A percentile compares a stretch with the other conserved stretches of the same genome.
These are phyloP conservation scores for Theocolax elegans DNA, from an alignment of 1,140 invertebrate species.

Conservation along the genomic window DNA sequence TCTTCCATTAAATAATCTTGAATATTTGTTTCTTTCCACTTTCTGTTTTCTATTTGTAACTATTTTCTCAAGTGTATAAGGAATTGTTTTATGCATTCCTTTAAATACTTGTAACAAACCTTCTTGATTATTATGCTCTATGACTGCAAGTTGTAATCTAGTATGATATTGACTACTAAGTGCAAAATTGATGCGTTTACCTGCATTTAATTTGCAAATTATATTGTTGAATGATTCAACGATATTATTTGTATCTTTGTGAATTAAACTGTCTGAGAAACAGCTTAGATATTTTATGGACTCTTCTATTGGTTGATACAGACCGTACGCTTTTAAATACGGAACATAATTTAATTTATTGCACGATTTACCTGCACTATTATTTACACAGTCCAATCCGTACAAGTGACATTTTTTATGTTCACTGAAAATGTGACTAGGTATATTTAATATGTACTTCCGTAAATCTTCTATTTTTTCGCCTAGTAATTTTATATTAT, in stretches of 20 bases:
- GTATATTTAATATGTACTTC: neutral
- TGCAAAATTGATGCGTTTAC: conserved; percentile 55
- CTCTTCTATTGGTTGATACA: neutral
- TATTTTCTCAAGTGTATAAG: conserved; percentile 10
- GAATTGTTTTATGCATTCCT: conserved; percentile 20
- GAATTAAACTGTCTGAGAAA: conserved; percentile 48
- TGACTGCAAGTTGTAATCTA: conserved; percentile 45
- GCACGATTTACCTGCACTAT: neutral
- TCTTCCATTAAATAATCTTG: neutral
- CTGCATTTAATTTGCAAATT: conserved; percentile 53
- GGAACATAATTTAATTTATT: conserved; percentile 29
- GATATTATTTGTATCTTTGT: conserved; percentile 58
- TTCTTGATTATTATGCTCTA: conserved; percentile 50
- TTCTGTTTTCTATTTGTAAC: too few species aligned
- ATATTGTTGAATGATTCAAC: conserved; percentile 56
- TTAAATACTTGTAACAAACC: conserved; percentile 23
- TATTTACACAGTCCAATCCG: conserved; percentile 8
- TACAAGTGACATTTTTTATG: conserved; percentile 4
- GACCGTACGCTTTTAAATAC: neutral
- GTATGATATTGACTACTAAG: conserved; percentile 43
- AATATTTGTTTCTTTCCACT: neutral
- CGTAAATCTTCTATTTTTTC: neutral
- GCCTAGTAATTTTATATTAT: too few species aligned
- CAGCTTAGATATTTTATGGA: conserved; percentile 2
- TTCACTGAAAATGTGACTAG: too few species aligned